Evolutionary conservation across 2,888 invertebrate genomes (phyloP).

Genomic region (Dasysyrphus tricinctus): DNA sequence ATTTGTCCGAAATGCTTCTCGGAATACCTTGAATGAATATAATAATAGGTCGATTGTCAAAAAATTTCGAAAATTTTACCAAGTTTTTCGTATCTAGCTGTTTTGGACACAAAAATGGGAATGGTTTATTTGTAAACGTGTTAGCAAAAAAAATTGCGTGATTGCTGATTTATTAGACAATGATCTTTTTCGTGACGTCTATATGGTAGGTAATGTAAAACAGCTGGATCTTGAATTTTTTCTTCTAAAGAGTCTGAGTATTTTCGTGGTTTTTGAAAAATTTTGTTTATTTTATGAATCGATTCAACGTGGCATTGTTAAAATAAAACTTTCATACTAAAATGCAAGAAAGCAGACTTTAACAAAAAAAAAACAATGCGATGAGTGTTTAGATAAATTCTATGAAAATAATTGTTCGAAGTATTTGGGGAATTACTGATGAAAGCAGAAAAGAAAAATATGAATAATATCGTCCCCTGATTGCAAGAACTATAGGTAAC

Average conservation of each 20-base stretch:
- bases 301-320: neutral
- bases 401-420: neutral
- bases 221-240: slow-evolving; percentile 11
- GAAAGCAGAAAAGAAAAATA: neutral
- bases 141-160: neutral
- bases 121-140: neutral
- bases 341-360: neutral
- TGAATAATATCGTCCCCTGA: no score
- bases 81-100: neutral
- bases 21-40: neutral
- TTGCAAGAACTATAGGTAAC: no score
- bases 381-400: slow-evolving; percentile 23
- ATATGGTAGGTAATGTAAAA: slow-evolving; percentile 4
- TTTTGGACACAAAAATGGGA: neutral
- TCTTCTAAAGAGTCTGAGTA: neutral
- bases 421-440: neutral
- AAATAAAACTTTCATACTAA: neutral
- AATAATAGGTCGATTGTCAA: neutral
- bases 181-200: neutral
- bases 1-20: neutral
- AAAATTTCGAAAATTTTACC: neutral
- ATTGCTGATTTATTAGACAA: slow-evolving; percentile 2
- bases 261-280: slow-evolving; percentile 7
- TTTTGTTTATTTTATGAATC: slow-evolving; percentile 22
- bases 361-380: neutral